Conservation (phyloP, 92 coral and sea anemone species). For the Virgularia gustaviana region DNA sequence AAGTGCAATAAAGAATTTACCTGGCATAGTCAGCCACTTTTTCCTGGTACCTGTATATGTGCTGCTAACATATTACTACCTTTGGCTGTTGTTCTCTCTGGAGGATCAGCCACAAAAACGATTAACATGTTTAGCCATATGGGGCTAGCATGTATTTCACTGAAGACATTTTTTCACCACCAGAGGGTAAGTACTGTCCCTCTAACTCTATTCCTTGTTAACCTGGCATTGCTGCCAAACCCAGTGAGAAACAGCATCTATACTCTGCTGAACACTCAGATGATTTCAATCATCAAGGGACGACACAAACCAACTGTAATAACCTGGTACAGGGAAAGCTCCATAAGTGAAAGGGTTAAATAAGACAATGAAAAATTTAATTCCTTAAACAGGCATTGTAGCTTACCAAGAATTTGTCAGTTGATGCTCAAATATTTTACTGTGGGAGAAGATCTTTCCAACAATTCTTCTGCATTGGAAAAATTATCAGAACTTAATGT, state of each 20-base stretch:
- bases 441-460: constrained; percentile 1
- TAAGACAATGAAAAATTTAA: too few relatives aligned
- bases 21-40: constrained; percentile 18
- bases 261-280: too few relatives aligned
- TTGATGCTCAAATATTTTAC: too few relatives aligned
- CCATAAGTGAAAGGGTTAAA: too few relatives aligned
- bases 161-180: not conserved
- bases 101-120: constrained; percentile 3
- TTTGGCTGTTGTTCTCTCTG: constrained; percentile 10
- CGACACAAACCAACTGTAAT: too few relatives aligned
- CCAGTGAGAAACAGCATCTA: too few relatives aligned
- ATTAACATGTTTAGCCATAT: not conserved
- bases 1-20: not conserved
- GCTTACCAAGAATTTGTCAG: too few relatives aligned
- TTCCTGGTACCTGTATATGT: not conserved
- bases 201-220: too few relatives aligned
- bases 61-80: not conserved
- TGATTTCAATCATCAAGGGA: too few relatives aligned
- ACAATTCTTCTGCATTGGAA: not conserved
- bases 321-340: too few relatives aligned
- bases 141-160: not conserved
- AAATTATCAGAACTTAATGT: not conserved
- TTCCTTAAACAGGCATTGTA: too few relatives aligned
- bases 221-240: too few relatives aligned
- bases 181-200: constrained; percentile 11